phyloP scores from a whole-genome alignment of 2,888 invertebrate genomes.

The Caenorhabditis panamensis region DNA sequence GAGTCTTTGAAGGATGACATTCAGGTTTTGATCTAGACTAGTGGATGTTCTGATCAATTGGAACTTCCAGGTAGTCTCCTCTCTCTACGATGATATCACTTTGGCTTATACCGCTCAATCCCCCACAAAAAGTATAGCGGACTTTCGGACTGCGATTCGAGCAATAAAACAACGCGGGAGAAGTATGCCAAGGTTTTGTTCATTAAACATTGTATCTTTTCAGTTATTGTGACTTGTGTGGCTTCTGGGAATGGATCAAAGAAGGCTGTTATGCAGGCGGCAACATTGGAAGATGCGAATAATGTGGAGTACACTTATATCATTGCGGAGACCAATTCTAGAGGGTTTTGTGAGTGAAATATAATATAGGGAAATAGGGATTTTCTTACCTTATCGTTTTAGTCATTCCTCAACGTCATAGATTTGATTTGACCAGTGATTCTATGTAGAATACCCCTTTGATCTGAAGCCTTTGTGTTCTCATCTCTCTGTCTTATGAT shows the following conservation, averaged over 20 bases:
- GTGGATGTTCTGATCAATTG: too few species aligned
- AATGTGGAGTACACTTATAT: constrained; percentile 66
- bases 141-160: constrained; percentile 27
- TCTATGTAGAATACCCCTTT: too few species aligned
- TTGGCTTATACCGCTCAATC: constrained; percentile 42
- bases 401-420: too few species aligned
- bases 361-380: background rate
- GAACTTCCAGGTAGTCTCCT: constrained; percentile 36
- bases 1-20: constrained; percentile 61
- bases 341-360: constrained; percentile 40
- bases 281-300: constrained; percentile 50
- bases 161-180: constrained; percentile 47
- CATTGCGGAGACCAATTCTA: constrained; percentile 60
- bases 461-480: too few species aligned
- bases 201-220: background rate
- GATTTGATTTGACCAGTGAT: too few species aligned
- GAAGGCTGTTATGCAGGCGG: constrained; percentile 63
- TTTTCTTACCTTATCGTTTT: too few species aligned
- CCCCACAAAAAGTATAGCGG: constrained; percentile 1
- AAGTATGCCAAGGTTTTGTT: constrained; percentile 15
- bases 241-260: constrained; percentile 52
- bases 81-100: constrained; percentile 33
- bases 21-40: too few species aligned
- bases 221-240: constrained; percentile 57
- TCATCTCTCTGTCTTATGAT: too few species aligned